Percentiles rank a stretch among this genome's conserved stretches.
phyloP scores from a whole-genome alignment of 2,113 vertebrate species.

The Spilogale gracilis region DNA sequence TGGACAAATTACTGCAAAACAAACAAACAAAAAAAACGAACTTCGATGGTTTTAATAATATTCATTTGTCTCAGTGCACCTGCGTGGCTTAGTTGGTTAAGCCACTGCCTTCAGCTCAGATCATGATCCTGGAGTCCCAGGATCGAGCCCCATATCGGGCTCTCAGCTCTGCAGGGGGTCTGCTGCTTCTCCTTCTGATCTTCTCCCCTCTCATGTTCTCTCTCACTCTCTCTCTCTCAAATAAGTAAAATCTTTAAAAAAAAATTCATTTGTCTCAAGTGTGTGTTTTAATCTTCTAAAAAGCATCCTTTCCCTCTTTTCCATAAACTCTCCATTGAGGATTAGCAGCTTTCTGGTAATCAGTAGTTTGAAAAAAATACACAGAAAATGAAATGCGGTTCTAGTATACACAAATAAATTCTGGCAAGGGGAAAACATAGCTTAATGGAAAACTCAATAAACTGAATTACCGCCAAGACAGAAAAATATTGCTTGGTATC shows the following conservation, averaged over 20 bases:
- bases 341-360: not conserved
- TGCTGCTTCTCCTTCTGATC: too few species aligned
- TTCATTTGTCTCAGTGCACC: not conserved
- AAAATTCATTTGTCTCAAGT: not conserved
- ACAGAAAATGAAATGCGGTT: not conserved
- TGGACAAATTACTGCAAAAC: not conserved
- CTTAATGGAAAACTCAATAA: not conserved
- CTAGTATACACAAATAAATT: not conserved
- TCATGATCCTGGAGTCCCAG: too few species aligned
- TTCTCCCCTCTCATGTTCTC: too few species aligned
- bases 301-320: constrained; percentile 12
- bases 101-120: too few species aligned
- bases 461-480: not conserved
- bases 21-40: not conserved
- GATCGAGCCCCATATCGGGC: too few species aligned
- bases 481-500: not conserved
- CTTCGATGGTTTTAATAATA: not conserved
- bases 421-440: not conserved
- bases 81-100: too few species aligned
- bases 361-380: not conserved
- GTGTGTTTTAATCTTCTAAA: not conserved
- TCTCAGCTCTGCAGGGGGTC: too few species aligned
- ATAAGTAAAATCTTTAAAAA: too few species aligned
- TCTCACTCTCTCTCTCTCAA: too few species aligned
- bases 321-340: not conserved